Evolutionary conservation across 2,113 vertebrate genomes (phyloP).

Genomic region (Hippocampus comes): DNA sequence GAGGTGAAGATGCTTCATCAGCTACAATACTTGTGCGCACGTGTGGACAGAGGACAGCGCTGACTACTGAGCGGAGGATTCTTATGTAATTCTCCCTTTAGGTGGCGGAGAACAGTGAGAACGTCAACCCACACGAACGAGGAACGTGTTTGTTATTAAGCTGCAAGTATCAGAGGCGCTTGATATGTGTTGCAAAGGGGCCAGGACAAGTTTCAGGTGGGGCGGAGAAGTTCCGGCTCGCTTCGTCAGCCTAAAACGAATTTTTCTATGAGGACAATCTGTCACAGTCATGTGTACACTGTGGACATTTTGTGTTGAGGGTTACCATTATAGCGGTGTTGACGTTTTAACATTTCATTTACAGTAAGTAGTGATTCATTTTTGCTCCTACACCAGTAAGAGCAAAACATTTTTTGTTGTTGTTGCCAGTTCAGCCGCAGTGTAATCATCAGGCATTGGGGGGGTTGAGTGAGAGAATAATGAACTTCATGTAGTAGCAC

Average conservation of each 20-base stretch:
- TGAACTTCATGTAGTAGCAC: slow-evolving; percentile 61
- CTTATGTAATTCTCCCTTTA: slow-evolving; percentile 78
- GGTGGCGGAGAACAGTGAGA: slow-evolving; percentile 71
- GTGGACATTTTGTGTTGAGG: too few species aligned
- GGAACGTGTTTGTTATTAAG: slow-evolving; percentile 69
- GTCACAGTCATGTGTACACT: too few species aligned
- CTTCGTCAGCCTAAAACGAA: too few species aligned
- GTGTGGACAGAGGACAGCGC: slow-evolving; percentile 66
- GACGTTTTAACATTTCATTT: background rate
- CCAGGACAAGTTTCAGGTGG: slow-evolving; percentile 5
- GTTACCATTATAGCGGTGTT: too few species aligned
- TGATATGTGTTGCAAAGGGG: slow-evolving; percentile 48
- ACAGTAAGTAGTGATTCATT: background rate
- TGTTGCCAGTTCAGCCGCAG: background rate
- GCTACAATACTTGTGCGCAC: background rate
- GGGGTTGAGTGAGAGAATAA: slow-evolving; percentile 33
- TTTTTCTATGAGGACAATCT: background rate
- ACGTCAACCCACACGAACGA: slow-evolving; percentile 74
- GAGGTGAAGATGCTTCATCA: background rate
- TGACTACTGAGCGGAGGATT: slow-evolving; percentile 71
- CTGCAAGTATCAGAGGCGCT: slow-evolving; percentile 52
- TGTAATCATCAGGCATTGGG: slow-evolving; percentile 19
- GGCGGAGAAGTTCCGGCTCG: background rate
- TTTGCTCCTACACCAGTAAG: background rate
- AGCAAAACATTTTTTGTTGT: background rate